These are phyloP conservation scores for Canis aureus DNA, from an alignment of 2,113 vertebrate genomes.

Conservation along the genomic window DNA sequence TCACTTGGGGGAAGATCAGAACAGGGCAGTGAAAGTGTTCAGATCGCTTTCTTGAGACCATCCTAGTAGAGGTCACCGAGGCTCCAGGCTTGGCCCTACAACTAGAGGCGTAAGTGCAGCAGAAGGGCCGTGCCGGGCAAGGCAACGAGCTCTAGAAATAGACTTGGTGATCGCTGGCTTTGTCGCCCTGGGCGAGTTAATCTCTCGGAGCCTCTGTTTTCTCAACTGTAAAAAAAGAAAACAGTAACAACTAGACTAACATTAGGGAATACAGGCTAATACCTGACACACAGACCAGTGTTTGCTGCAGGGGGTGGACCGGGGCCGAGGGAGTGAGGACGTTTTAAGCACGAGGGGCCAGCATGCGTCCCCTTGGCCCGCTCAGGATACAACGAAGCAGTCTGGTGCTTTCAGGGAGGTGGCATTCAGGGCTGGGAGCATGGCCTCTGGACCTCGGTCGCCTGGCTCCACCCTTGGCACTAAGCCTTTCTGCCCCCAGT, in stretches of 20 bases:
- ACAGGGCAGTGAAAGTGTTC: neutral
- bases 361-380: neutral
- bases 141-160: constrained; percentile 12
- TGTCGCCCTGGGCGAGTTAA: constrained; percentile 9
- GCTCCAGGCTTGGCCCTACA: neutral
- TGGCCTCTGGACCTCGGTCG: neutral
- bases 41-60: neutral
- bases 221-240: constrained; percentile 45
- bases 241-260: neutral
- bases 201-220: constrained; percentile 46
- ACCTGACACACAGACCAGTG: neutral
- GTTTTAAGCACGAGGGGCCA: neutral
- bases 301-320: neutral
- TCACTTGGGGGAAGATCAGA: neutral
- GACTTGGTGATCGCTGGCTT: constrained; percentile 5
- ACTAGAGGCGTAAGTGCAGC: neutral
- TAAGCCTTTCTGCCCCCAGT: neutral
- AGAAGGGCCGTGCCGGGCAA: neutral
- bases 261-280: neutral
- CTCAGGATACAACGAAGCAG: neutral
- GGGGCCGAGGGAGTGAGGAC: too few species aligned
- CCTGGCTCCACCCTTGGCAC: neutral
- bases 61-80: neutral
- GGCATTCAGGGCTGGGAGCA: neutral
- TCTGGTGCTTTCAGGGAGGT: neutral